Percentiles rank a stretch among this genome's conserved stretches.
Conservation (phyloP, 2,888 invertebrate species). For the Heteropelma amictum region DNA sequence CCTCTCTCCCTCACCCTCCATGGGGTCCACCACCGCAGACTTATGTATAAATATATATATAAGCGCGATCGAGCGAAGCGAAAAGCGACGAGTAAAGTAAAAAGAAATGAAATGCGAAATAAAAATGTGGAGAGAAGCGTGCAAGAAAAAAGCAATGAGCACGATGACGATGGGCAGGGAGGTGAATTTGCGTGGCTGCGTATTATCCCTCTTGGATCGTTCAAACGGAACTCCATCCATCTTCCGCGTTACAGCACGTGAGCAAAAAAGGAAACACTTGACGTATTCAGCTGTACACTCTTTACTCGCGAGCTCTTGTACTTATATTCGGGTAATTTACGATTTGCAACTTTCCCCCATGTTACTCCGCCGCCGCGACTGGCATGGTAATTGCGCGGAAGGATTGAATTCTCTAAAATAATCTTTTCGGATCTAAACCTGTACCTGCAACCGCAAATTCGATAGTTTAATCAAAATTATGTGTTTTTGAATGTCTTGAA, state of each 20-base stretch:
- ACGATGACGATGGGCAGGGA: slow-evolving; percentile 51
- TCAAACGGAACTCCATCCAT: slow-evolving; percentile 65
- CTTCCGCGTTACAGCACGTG: slow-evolving; percentile 63
- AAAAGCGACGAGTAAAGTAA: slow-evolving; percentile 22
- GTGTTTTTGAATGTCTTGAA: not conserved
- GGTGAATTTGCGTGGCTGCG: slow-evolving; percentile 50
- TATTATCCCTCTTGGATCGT: slow-evolving; percentile 60
- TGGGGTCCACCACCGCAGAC: slow-evolving; percentile 25
- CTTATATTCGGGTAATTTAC: not conserved
- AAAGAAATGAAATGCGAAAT: not conserved
- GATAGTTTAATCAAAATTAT: not conserved
- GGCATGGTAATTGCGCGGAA: no score
- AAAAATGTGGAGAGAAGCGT: not conserved
- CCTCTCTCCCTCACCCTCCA: slow-evolving; percentile 39
- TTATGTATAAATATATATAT: no score
- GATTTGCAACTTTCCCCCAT: not conserved
- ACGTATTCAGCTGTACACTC: not conserved
- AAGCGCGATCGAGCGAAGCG: not conserved
- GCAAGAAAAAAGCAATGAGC: slow-evolving; percentile 24
- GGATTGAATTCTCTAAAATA: no score
- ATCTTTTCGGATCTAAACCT: not conserved
- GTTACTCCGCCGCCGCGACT: no score
- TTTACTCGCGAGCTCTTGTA: not conserved
- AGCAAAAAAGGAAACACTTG: slow-evolving; percentile 15
- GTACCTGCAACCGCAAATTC: not conserved